Base-by-base conservation (phyloP, 35 echinoderm and acorn worm species). In the Apostichopus parvimensis region DNA sequence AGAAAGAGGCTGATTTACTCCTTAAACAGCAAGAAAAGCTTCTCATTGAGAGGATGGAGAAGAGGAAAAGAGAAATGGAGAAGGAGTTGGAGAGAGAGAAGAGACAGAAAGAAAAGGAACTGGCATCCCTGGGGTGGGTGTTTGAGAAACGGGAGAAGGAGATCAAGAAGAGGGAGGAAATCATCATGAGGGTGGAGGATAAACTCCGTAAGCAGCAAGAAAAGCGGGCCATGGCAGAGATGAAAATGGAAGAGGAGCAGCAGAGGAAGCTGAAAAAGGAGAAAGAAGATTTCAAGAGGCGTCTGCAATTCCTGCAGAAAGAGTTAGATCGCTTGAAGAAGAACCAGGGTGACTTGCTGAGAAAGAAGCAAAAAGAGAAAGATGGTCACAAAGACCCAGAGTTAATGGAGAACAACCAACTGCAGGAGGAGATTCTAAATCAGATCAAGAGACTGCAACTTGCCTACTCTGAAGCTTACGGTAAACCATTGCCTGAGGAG, bases 311-410 rank as follows among this genome's bases (percentile, higher is more conserved):
- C 56, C 90, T 98, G 14, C 92, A 94, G 82, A 91, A 91, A 25
- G 97, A 94, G 52, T 89, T 94, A 14, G 82, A 83, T 72, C 90
- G 88, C 59, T 79, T 98, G 55, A 83, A 87, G 23, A 99, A 95
- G 75, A 93, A 94, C 73, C 93, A 99, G 81, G 95, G 93, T 20
- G 93, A 99, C 7, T 82, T 99, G 13, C 78, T 94, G 82, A 88
- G 97, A 14, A 94, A 95, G 77, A 95, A 89, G 83, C 90, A 96
- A 52, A 80, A 90, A 53, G 76, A 92, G 57, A 94, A 90, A 68
- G 95, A 93, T 91, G 96, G 96, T 13, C 91, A 94, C 34, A 96
- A 94, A 92, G 97, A 99, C 77, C 92, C 97, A 58, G 71, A 91
- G 6, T 57, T 99, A 23, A 55, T 87, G 76, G 91, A 99, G 90